A percentile compares a stretch with the other conserved stretches of the same genome.
These are phyloP conservation scores for Monodelphis domestica DNA, from an alignment of 2,797 vertebrate species.

Conservation along the genomic window DNA sequence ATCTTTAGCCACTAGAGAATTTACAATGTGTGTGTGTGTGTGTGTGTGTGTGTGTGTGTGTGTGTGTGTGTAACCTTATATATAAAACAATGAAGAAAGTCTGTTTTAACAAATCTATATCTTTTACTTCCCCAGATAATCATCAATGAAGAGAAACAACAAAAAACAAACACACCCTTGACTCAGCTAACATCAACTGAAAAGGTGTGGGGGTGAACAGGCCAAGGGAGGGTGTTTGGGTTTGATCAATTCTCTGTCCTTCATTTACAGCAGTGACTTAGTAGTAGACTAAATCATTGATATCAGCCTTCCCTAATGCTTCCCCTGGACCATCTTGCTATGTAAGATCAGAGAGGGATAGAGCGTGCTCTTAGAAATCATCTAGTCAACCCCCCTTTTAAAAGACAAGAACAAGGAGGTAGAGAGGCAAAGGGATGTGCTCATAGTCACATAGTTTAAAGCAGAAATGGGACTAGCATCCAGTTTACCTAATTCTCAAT, in stretches of 20 bases:
- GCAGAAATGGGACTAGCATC: neutral
- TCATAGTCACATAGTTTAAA: neutral
- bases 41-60: no score
- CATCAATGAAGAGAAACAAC: neutral
- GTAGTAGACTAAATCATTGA: constrained; percentile 10
- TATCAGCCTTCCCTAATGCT: neutral
- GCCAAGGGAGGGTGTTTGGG: neutral
- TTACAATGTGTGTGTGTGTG: neutral
- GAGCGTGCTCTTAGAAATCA: neutral
- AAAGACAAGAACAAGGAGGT: neutral
- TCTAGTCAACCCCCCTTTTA: neutral
- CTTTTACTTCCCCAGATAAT: constrained; percentile 44
- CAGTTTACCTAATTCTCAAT: neutral
- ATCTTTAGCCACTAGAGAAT: neutral
- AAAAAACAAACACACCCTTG: neutral
- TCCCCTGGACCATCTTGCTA: neutral
- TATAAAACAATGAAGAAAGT: constrained; percentile 10
- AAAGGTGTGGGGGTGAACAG: constrained; percentile 5
- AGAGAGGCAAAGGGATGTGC: neutral
- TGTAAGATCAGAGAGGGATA: neutral
- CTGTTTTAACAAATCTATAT: neutral
- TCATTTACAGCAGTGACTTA: constrained; percentile 26
- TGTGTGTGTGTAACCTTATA: no score
- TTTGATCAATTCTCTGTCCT: constrained; percentile 7
- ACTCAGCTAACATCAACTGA: constrained; percentile 54